Base-by-base conservation (phyloP, 2,888 invertebrate species). In the Mesorhabditis belari region DNA sequence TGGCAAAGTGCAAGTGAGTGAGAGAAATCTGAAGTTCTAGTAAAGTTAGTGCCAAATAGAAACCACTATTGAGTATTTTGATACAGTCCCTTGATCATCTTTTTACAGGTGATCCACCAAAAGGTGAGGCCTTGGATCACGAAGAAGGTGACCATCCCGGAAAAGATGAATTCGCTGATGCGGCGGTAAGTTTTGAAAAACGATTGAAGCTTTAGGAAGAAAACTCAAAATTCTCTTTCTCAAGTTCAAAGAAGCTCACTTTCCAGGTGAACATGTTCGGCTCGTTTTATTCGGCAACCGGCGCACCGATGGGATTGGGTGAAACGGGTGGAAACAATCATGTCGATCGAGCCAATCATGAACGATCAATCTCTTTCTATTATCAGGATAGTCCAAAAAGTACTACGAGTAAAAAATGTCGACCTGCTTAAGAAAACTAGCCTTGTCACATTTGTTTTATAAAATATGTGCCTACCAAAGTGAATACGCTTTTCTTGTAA, bases 1-100 rank as follows among this genome's bases (percentile, higher is more conserved):
- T 73, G 73, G 73, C 73, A 71, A 54, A 73, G 73, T 61, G 71
- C 70, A 17, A 59, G 68, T 69, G 19, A 21, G 44, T 35, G 44
- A 9, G 12, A 9, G 44, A 9, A 35, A n/a, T n/a, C 12, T 35
- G 44, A 35, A 9, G 12, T 35, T 35, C 12, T n/a, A 17, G 12
- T 35, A 9, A 17, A 35, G n/a, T 17, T 17, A n/a, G 44, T 35
- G 12, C 44, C 44, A 2, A 35, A 17, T 35, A 35, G n/a, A n/a
- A 35, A 35, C 44, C 44, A 35, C 44, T 17, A 35, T 17, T n/a
- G n/a, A n/a, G n/a, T n/a, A n/a, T n/a, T n/a, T n/a, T n/a, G n/a
- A n/a, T n/a, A n/a, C n/a, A n/a, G n/a, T n/a, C n/a, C n/a, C n/a
- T n/a, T n/a, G n/a, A n/a, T n/a, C n/a, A n/a, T n/a, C n/a, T n/a